A percentile compares a stretch with the other conserved stretches of the same genome.
Evolutionary conservation across 2,113 vertebrate genomes (phyloP).

Genomic region (Tricholaema leucomelas): DNA sequence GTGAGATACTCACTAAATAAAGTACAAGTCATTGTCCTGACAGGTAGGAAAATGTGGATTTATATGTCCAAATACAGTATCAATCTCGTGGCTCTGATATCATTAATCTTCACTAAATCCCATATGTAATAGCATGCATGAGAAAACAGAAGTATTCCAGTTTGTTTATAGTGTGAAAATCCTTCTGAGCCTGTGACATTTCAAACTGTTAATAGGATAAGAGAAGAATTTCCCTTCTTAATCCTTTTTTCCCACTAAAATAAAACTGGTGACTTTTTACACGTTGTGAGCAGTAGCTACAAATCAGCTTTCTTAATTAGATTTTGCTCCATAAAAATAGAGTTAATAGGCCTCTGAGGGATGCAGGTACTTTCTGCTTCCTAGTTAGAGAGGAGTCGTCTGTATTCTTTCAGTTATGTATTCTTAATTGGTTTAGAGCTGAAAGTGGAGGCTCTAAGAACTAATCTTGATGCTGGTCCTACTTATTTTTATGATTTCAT

Average conservation of each 20-base stretch:
- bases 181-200: background rate
- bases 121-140: rapidly evolving
- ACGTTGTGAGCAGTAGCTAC: background rate
- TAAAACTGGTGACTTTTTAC: background rate
- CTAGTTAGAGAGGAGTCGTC: background rate
- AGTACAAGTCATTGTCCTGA: background rate
- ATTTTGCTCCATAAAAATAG: background rate
- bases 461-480: background rate
- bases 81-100: background rate
- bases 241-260: background rate
- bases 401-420: background rate
- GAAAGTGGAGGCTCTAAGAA: background rate
- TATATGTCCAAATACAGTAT: background rate
- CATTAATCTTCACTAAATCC: background rate
- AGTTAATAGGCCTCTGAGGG: background rate
- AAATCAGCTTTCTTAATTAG: background rate
- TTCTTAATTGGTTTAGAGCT: background rate
- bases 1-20: background rate
- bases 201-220: background rate
- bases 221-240: background rate
- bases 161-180: background rate
- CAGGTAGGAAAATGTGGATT: background rate
- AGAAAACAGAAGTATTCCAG: background rate
- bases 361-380: background rate
- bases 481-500: background rate